Base-by-base conservation (phyloP, 2,113 vertebrate genomes). In the Eudyptes chrysolophus region DNA sequence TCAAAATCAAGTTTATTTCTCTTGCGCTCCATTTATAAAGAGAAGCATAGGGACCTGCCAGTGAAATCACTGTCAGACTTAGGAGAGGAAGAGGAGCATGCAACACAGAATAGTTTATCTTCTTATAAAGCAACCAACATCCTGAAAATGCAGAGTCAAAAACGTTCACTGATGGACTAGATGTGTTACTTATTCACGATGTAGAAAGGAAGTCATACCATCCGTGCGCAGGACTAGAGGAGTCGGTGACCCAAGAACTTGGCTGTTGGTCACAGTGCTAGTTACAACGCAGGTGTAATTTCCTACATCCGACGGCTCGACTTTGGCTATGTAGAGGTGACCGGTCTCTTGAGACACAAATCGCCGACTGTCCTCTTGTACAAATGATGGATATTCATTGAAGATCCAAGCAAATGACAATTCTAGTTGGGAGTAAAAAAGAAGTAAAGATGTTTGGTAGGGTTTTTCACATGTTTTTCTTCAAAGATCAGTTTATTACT, bases 341-440 rank as follows among this genome's bases (percentile, higher is more conserved):
- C 99, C 99, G 0, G 99, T 99, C 97, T 99, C 99, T 93, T 99
- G 99, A 9, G 99, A 99, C 75, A 99, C 98, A 80, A 99, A 99
- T 16, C 99, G 98, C 9, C 99, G 98, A 19, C 98, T 98, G 94
- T 99, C 99, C 98, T 99, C 99, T 90, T 99, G 99, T 26, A 99
- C 99, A 26, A 99, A 99, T 0, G 99, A 97, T 0, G 99, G 99
- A 36, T 98, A 99, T 77, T 99, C 99, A 18, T 99, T 99, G 98
- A 99, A 99, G 98, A 99, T 98, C 99, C 99, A 99, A 7, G 99
- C 98, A 40, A 99, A 99, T 0, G 98, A 98, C 49, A 99, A 48
- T 11, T 99, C 99, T 99, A 91, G 32, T 85, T n/a, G 52, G 62
- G 15, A 54, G 38, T 17, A 87, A 72, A 77, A 89, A 60, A 82